These are phyloP conservation scores for Troglohyphantes excavatus DNA, from an alignment of 2,888 invertebrate species.

Conservation along the genomic window DNA sequence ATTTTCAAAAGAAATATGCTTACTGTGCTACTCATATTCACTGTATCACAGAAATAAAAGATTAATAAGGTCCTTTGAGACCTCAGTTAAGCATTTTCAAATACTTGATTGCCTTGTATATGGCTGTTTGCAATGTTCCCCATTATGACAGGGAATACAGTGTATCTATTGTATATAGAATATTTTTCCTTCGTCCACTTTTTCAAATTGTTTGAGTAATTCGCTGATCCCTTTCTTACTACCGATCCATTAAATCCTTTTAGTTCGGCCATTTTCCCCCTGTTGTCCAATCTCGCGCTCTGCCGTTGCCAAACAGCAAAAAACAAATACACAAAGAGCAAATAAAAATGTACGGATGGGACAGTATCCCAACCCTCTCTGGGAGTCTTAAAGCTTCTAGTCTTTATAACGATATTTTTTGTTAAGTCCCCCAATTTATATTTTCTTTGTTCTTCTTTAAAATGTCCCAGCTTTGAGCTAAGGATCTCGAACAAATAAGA, in stretches of 20 bases:
- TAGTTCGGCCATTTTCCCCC: not conserved
- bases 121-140: too few species aligned
- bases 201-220: conserved; percentile 5
- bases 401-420: not conserved
- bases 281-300: not conserved
- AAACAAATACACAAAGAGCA: not conserved
- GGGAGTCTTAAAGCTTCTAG: conserved; percentile 1
- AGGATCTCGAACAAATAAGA: not conserved
- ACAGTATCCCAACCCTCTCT: not conserved
- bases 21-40: too few species aligned
- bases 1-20: too few species aligned
- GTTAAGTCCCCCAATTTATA: not conserved
- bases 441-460: not conserved
- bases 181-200: not conserved
- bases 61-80: too few species aligned
- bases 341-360: not conserved
- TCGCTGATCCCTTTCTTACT: not conserved
- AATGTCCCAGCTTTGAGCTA: not conserved
- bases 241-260: conserved; percentile 5
- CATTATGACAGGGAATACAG: too few species aligned
- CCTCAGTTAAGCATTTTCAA: too few species aligned
- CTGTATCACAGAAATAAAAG: too few species aligned
- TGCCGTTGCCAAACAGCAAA: not conserved
- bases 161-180: too few species aligned
- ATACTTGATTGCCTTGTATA: too few species aligned